Evolutionary conservation across 23 tunicate species (phyloP).

Genomic region (Ciona savignyi): DNA sequence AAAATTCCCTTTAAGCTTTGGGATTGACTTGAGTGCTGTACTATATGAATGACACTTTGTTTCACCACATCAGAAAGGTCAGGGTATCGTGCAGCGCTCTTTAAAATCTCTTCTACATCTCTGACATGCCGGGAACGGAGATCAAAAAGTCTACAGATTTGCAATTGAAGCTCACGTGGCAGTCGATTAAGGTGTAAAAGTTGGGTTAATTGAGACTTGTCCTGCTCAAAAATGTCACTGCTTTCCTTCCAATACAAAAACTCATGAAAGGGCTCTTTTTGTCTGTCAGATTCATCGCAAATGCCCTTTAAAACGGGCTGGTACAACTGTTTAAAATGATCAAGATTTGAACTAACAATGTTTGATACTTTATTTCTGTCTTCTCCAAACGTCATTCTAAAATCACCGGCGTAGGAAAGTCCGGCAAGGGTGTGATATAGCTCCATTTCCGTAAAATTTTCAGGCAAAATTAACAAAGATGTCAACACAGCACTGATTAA

Average conservation of each 20-base stretch:
- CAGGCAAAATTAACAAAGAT: slow-evolving; percentile 61
- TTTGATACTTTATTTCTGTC: slow-evolving; percentile 64
- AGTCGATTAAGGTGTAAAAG: slow-evolving; percentile 41
- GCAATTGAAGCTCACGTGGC: slow-evolving; percentile 31
- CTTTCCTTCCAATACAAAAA: slow-evolving; percentile 47
- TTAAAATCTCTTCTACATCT: too few relatives aligned
- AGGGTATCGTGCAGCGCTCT: too few relatives aligned
- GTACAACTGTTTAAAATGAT: slow-evolving; percentile 56
- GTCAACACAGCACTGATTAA: slow-evolving; percentile 37
- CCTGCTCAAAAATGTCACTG: slow-evolving; percentile 22
- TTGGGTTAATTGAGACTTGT: slow-evolving; percentile 44
- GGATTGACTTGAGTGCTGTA: slow-evolving; percentile 25
- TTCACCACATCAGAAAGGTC: too few relatives aligned
- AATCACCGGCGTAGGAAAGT: slow-evolving; percentile 64
- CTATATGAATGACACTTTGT: too few relatives aligned
- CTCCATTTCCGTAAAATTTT: slow-evolving; percentile 55
- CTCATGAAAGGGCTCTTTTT: slow-evolving; percentile 10
- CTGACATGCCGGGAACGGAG: too few relatives aligned
- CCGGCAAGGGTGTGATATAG: slow-evolving; percentile 61
- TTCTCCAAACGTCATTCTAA: slow-evolving; percentile 79
- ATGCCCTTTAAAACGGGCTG: too few relatives aligned
- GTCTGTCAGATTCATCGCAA: too few relatives aligned
- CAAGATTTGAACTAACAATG: slow-evolving; percentile 56
- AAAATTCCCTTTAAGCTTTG: slow-evolving; percentile 61
- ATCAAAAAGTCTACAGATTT: slow-evolving; percentile 53